Evolutionary conservation across 2,113 vertebrate species (phyloP), one percentile per base, ranked within the genome.

Genomic region (Lamprologus lemairii): DNA sequence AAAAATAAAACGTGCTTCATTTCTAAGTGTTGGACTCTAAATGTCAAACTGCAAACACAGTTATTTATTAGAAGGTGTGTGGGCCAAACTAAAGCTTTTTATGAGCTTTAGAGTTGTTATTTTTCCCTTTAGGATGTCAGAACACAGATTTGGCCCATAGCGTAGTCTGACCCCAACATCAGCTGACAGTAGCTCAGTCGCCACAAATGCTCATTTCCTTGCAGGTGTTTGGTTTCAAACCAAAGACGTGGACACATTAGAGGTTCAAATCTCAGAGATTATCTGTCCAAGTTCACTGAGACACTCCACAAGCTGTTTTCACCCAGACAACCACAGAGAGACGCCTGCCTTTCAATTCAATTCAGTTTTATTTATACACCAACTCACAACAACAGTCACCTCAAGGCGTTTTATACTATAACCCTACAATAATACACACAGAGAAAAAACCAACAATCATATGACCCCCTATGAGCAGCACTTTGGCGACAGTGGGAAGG

Each of bases 181-280:
- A 68, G 35, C 19, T 71, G n/a, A 71, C 35, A 63, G 0, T 33
- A 63, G 63, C 33, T 65, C 17, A n/a, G 19, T 5, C 0, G 7
- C 1, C 33, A 40, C 7, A 40, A 71, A 40, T 0, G 35, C 0
- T 42, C 1, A 26, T 42, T 71, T 45, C 2, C 8, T 45, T 73
- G 65, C 21, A 45, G 37, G 13, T 16, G n/a, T 45, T 73, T 10
- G 37, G 21, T 42, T 40, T n/a, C 35, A 42, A 71, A 71, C 37
- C 37, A 42, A 71, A 73, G 37, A 45, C 0, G 0, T 73, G 19
- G 19, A 73, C 8, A 45, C 1, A 1, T 71, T 42, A 9, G 5
- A 73, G 40, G 13, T 16, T 73, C 28, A 63, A 19, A 63, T 63
- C 16, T 63, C 58, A 63, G 58, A 58, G 55, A 60, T 60, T 9